A percentile compares a stretch with the other conserved stretches of the same genome.
Evolutionary conservation across 1,140 invertebrate species (phyloP).

Genomic region (Myzus persicae): DNA sequence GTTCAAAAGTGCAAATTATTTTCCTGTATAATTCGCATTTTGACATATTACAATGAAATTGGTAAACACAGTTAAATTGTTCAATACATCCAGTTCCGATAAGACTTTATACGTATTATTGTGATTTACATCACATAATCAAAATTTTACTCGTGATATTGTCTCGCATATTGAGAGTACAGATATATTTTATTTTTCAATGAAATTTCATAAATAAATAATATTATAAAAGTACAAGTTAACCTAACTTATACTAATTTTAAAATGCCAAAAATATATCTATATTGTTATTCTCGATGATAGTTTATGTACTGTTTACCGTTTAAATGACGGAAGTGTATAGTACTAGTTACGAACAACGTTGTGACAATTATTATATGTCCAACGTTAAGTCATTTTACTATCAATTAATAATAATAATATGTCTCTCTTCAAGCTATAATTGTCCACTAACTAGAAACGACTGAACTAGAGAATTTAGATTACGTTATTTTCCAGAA

Average conservation of each 20-base stretch:
- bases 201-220: neutral
- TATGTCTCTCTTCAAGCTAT: neutral
- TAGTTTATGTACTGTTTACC: no score
- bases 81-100: neutral
- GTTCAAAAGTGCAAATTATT: neutral
- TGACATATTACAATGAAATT: neutral
- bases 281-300: neutral
- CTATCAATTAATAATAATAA: neutral
- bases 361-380: neutral
- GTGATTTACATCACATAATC: neutral
- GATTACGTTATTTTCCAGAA: neutral
- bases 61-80: no score
- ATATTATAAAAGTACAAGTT: neutral
- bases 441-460: neutral
- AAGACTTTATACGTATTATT: neutral
- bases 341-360: neutral
- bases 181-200: neutral
- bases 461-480: neutral
- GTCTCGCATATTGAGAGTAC: neutral
- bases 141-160: neutral
- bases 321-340: no score
- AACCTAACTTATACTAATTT: neutral
- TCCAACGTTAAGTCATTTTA: neutral
- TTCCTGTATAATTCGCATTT: neutral
- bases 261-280: neutral